A percentile compares a stretch with the other conserved stretches of the same genome.
These are phyloP conservation scores for Mustela erminea DNA, from an alignment of 2,797 vertebrate species.

Conservation along the genomic window DNA sequence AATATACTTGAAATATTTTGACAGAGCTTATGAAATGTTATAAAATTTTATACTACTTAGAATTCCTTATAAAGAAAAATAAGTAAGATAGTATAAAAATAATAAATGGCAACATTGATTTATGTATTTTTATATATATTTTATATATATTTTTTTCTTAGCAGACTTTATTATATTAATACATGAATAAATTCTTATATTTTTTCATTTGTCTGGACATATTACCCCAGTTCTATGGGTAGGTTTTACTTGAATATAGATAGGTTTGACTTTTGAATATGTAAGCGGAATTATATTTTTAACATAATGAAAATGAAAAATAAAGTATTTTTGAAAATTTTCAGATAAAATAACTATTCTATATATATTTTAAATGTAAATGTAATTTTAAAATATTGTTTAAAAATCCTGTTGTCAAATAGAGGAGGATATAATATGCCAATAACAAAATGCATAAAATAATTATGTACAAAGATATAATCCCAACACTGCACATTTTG, in stretches of 20 bases:
- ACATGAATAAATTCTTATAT: neutral
- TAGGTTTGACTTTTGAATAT: neutral
- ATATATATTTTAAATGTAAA: neutral
- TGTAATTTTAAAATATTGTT: neutral
- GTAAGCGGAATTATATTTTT: neutral
- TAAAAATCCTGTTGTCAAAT: neutral
- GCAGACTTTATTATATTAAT: neutral
- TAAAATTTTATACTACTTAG: neutral
- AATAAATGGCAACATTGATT: neutral
- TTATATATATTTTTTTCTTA: neutral
- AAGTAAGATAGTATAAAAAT: neutral
- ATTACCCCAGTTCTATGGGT: neutral
- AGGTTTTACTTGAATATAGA: slow-evolving; percentile 15
- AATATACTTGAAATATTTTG: slow-evolving; percentile 19
- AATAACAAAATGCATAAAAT: neutral
- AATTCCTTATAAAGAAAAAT: slow-evolving; percentile 26
- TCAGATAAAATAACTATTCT: neutral
- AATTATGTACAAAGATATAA: neutral
- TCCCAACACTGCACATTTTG: neutral
- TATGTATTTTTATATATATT: neutral
- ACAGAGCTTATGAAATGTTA: neutral
- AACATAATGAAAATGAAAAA: neutral
- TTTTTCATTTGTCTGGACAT: neutral
- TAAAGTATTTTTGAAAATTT: neutral
- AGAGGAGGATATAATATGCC: neutral